Evolutionary conservation across 2,113 vertebrate genomes (phyloP).

Genomic region (Engystomops pustulosus): DNA sequence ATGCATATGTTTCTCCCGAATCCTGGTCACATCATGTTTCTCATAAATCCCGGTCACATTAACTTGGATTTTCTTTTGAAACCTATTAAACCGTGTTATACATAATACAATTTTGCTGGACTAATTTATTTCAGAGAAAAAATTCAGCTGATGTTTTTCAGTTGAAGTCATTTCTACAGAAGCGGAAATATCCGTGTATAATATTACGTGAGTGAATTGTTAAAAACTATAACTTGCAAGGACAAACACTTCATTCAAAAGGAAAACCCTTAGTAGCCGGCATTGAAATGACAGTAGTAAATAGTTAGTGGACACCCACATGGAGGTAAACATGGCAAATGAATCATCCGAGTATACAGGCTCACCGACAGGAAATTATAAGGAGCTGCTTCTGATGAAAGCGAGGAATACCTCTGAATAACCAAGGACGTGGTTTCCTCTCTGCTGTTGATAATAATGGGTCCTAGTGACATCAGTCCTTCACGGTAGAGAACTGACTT

Average conservation of each 20-base stretch:
- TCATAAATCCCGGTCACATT: background rate
- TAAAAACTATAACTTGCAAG: background rate
- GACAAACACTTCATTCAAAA: background rate
- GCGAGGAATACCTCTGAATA: constrained; percentile 14
- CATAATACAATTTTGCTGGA: background rate
- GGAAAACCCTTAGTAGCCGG: background rate
- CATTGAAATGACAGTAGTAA: background rate
- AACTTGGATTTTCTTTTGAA: background rate
- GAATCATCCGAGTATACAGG: background rate
- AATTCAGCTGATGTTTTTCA: background rate
- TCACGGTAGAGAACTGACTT: background rate
- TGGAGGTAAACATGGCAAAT: background rate
- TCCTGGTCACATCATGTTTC: background rate
- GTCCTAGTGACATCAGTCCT: background rate
- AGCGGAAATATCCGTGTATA: background rate
- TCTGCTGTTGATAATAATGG: background rate
- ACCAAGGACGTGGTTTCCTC: constrained; percentile 4
- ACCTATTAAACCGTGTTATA: background rate
- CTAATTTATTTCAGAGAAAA: background rate
- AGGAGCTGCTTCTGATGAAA: background rate
- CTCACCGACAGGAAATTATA: constrained; percentile 2
- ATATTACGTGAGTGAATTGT: background rate
- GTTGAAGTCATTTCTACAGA: background rate
- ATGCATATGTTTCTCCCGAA: too few relatives aligned
- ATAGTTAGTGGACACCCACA: constrained; percentile 12